Evolutionary conservation across 1,140 invertebrate species (phyloP).

Genomic region (Leptinotarsa lineolata): DNA sequence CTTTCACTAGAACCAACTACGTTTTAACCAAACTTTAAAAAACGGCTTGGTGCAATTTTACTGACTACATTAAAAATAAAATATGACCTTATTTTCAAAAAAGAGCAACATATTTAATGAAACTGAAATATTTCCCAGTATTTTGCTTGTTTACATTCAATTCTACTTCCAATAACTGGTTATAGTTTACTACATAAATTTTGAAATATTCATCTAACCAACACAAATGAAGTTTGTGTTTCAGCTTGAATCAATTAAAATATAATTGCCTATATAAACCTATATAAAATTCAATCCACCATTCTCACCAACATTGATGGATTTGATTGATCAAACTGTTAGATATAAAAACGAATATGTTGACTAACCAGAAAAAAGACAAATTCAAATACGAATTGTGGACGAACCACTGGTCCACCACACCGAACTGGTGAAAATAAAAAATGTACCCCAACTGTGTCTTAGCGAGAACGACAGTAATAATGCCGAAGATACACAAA

Average conservation of each 20-base stretch:
- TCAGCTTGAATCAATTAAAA: not conserved
- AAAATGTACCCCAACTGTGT: not conserved
- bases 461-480: too few relatives aligned
- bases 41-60: not conserved
- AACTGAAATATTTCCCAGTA: not conserved
- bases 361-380: not conserved
- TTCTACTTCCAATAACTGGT: not conserved
- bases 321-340: not conserved
- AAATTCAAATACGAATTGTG: not conserved
- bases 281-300: not conserved
- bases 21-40: not conserved
- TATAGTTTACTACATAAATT: not conserved
- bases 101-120: not conserved
- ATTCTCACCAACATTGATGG: not conserved
- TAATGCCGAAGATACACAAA: too few relatives aligned
- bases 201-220: not conserved
- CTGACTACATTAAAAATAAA: not conserved
- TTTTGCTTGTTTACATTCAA: not conserved
- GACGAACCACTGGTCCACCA: not conserved
- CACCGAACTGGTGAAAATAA: not conserved
- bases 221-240: not conserved
- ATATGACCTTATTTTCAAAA: not conserved
- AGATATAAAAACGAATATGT: not conserved
- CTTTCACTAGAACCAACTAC: not conserved
- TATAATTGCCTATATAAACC: not conserved